Evolutionary conservation across 2,797 vertebrate species (phyloP).

Genomic region (Arrhamphus sclerolepis): DNA sequence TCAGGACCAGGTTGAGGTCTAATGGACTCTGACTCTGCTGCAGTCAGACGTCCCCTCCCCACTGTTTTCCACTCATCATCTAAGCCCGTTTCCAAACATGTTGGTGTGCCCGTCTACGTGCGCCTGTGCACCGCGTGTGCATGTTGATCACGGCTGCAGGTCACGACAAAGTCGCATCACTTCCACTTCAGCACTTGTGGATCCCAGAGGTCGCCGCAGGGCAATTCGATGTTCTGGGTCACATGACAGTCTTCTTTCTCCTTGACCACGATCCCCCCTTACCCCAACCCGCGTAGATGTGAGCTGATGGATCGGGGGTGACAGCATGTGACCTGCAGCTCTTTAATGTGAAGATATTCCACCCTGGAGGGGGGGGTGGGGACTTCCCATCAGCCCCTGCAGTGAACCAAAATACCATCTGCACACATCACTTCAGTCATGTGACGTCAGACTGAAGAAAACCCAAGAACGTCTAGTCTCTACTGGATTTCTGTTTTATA

Average conservation of each 20-base stretch:
- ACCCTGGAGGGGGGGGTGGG: slow-evolving; percentile 1
- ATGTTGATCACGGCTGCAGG: slow-evolving; percentile 56
- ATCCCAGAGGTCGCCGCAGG: slow-evolving; percentile 82
- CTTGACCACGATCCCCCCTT: neutral
- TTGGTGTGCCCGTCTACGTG: no score
- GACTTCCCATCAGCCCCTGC: slow-evolving; percentile 27
- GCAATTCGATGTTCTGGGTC: slow-evolving; percentile 59
- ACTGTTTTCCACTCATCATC: no score
- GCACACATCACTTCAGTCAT: slow-evolving; percentile 15
- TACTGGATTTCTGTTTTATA: no score
- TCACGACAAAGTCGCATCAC: slow-evolving; percentile 82
- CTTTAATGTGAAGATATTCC: slow-evolving; percentile 57
- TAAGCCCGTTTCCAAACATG: no score
- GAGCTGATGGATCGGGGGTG: slow-evolving; percentile 80
- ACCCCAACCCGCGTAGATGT: slow-evolving; percentile 62
- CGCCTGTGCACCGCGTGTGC: no score
- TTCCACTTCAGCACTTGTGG: slow-evolving; percentile 89
- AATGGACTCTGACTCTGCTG: no score
- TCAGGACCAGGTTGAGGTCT: no score
- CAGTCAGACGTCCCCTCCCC: no score
- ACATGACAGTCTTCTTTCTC: slow-evolving; percentile 70
- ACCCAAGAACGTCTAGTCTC: no score
- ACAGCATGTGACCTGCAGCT: slow-evolving; percentile 85
- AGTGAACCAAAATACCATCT: neutral
- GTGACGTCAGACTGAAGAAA: slow-evolving; percentile 9